A percentile compares a stretch with the other conserved stretches of the same genome.
Conservation (phyloP, 2,797 vertebrate species). For the Eutrigla gurnardus region DNA sequence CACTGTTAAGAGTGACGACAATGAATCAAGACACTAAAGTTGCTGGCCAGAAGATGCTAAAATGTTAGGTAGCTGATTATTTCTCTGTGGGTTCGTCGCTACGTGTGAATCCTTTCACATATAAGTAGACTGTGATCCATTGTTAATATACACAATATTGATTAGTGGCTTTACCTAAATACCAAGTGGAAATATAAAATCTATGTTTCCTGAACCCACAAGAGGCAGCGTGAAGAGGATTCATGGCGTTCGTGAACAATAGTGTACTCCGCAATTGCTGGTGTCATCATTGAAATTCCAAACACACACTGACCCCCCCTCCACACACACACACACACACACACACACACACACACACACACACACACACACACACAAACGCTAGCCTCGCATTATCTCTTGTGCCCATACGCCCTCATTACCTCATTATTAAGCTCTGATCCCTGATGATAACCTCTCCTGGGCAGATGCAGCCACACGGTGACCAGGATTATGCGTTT, state of each 20-base stretch:
- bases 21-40: background rate
- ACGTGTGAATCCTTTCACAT: background rate
- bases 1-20: background rate
- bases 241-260: constrained; percentile 48
- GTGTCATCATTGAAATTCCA: constrained; percentile 58
- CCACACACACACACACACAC: constrained; percentile 24
- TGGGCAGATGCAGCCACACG: constrained; percentile 22
- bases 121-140: background rate
- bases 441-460: constrained; percentile 69
- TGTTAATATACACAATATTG: background rate
- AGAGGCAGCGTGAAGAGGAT: background rate
- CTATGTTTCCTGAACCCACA: background rate
- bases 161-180: constrained; percentile 2
- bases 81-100: background rate
- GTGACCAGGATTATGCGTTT: constrained; percentile 56
- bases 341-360: constrained; percentile 4
- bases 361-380: constrained; percentile 7
- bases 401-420: constrained; percentile 62
- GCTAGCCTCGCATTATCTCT: constrained; percentile 53
- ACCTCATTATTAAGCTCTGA: constrained; percentile 61
- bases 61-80: background rate
- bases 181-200: too few species aligned
- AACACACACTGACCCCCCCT: constrained; percentile 11
- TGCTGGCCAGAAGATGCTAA: background rate
- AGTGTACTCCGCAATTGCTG: constrained; percentile 24